Percentiles rank a stretch among this genome's conserved stretches.
Conservation (phyloP, 1,140 invertebrate species). For the Procambarus virginalis region DNA sequence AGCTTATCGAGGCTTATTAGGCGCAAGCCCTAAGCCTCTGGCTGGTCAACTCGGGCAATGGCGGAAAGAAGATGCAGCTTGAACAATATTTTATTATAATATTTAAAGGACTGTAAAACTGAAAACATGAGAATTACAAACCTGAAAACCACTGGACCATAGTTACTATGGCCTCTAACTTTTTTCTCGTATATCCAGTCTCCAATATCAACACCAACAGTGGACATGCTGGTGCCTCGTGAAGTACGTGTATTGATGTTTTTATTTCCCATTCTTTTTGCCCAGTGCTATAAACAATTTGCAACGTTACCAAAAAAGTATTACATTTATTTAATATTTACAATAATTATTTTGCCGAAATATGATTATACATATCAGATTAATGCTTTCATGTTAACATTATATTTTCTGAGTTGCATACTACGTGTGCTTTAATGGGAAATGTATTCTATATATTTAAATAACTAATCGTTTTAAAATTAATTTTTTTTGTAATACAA, state of each 20-base stretch:
- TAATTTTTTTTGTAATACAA: background rate
- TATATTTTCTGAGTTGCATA: too few relatives aligned
- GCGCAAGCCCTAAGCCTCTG: too few relatives aligned
- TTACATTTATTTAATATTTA: background rate
- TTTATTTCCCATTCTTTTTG: constrained; percentile 93
- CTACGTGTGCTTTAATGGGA: too few relatives aligned
- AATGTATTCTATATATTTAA: too few relatives aligned
- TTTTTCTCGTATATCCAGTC: constrained; percentile 95
- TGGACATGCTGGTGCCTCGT: constrained; percentile 89
- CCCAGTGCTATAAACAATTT: constrained; percentile 83
- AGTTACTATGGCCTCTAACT: constrained; percentile 80
- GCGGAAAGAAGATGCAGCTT: too few relatives aligned
- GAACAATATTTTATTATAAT: background rate
- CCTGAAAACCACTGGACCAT: constrained; percentile 93
- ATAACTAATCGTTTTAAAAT: too few relatives aligned
- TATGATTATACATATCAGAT: too few relatives aligned
- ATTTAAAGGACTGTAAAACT: background rate
- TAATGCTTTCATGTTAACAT: too few relatives aligned
- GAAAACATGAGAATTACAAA: constrained; percentile 48
- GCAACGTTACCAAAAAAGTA: background rate
- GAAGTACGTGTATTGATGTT: constrained; percentile 84
- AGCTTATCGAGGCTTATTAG: too few relatives aligned
- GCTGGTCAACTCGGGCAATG: too few relatives aligned
- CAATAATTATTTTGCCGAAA: too few relatives aligned
- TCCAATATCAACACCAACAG: constrained; percentile 97